These are phyloP conservation scores for Podiceps cristatus DNA, from an alignment of 2,113 vertebrate genomes.

Conservation along the genomic window DNA sequence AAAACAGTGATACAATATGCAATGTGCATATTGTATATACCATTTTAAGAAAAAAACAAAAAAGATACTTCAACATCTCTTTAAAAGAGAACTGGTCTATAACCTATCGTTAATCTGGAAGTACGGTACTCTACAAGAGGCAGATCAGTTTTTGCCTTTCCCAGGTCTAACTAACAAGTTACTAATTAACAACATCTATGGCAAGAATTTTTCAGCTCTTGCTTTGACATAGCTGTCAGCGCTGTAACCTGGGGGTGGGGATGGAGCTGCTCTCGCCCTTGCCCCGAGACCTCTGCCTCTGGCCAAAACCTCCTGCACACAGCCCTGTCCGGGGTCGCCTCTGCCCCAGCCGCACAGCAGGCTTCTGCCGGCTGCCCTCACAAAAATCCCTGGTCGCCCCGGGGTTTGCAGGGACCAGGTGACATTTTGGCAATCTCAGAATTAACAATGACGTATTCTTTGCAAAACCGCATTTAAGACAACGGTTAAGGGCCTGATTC, in stretches of 20 bases:
- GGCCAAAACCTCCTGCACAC: not conserved
- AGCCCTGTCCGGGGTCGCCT: not conserved
- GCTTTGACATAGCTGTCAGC: not conserved
- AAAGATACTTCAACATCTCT: accelerated
- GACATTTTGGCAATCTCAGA: not conserved
- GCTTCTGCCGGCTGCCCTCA: not conserved
- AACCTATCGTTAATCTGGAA: not conserved
- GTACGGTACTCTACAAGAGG: accelerated
- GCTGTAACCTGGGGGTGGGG: accelerated
- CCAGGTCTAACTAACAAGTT: not conserved
- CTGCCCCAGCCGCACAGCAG: not conserved
- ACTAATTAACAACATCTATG: not conserved
- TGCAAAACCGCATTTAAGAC: not conserved
- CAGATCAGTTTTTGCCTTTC: not conserved
- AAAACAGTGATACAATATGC: not conserved
- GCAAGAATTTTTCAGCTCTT: not conserved
- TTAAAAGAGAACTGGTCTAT: not conserved
- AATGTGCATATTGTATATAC: not conserved
- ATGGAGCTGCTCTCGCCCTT: not conserved
- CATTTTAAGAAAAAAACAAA: not conserved
- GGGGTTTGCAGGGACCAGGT: not conserved
- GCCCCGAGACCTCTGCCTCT: accelerated
- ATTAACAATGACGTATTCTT: not conserved
- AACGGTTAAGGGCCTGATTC: accelerated
- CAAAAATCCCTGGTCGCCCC: not conserved